These are phyloP conservation scores for Schizopygopsis malacanthus DNA, from an alignment of 2,797 vertebrate genomes.

Conservation along the genomic window DNA sequence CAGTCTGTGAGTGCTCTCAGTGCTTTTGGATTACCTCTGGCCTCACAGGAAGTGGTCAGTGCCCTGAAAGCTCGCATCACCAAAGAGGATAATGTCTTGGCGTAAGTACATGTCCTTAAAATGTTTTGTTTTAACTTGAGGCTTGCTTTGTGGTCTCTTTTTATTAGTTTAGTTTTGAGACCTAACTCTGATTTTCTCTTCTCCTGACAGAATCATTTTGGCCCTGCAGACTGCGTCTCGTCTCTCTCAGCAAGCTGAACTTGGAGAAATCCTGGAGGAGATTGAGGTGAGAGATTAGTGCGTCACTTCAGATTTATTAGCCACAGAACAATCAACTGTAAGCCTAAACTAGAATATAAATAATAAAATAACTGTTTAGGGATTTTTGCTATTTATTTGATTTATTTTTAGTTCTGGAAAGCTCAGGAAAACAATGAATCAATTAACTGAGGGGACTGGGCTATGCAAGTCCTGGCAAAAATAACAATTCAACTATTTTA, in stretches of 20 bases:
- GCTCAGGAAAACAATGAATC: no score
- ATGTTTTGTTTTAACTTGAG: background rate
- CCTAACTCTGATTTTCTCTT: background rate
- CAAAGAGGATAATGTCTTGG: slow-evolving; percentile 93
- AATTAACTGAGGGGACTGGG: no score
- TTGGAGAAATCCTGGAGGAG: slow-evolving; percentile 92
- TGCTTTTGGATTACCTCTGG: slow-evolving; percentile 89
- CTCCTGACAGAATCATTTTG: slow-evolving; percentile 84
- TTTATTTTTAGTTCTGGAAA: no score
- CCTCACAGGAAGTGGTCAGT: slow-evolving; percentile 90
- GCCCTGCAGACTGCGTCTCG: slow-evolving; percentile 91
- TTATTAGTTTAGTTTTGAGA: background rate
- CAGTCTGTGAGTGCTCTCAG: slow-evolving; percentile 89
- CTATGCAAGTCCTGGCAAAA: no score
- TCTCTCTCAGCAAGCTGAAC: slow-evolving; percentile 92
- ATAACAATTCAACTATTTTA: no score
- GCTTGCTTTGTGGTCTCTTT: background rate
- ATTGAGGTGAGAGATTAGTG: slow-evolving; percentile 84
- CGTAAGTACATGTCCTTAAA: slow-evolving; percentile 79
- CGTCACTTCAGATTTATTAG: background rate
- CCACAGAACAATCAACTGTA: background rate
- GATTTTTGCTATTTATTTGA: no score
- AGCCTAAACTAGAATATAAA: background rate
- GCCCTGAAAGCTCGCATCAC: slow-evolving; percentile 89
- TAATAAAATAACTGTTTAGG: background rate